Evolutionary conservation across 2,797 vertebrate genomes (phyloP).

Genomic region (Lagocephalus sceleratus): DNA sequence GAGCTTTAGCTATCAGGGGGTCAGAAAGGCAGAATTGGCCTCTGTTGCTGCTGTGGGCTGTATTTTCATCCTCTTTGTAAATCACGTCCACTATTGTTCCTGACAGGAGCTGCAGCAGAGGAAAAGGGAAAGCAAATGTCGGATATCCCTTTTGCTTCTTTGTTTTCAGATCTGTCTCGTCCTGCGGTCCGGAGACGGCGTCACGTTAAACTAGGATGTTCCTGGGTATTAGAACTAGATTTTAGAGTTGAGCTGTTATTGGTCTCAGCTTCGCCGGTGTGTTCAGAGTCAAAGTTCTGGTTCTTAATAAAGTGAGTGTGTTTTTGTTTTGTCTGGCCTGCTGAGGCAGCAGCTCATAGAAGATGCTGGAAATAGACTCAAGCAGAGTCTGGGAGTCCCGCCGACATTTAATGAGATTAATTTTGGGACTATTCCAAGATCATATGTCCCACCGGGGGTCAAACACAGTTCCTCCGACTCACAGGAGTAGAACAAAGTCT

Average conservation of each 20-base stretch:
- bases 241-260: neutral
- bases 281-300: neutral
- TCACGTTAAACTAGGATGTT: constrained; percentile 6
- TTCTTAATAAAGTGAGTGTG: neutral
- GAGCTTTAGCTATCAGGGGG: too few species aligned
- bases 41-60: too few species aligned
- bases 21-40: too few species aligned
- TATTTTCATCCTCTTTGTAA: too few species aligned
- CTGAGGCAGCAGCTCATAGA: constrained; percentile 19
- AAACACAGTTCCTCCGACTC: constrained; percentile 41
- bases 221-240: constrained; percentile 17
- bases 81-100: too few species aligned
- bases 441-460: constrained; percentile 50
- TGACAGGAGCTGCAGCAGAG: constrained; percentile 18
- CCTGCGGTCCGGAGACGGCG: constrained; percentile 16
- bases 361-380: constrained; percentile 29
- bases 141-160: constrained; percentile 33
- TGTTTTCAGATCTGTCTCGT: constrained; percentile 26
- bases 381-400: constrained; percentile 46
- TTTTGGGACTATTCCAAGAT: constrained; percentile 35
- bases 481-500: constrained; percentile 20
- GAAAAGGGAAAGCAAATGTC: constrained; percentile 28
- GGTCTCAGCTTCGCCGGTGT: neutral
- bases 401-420: constrained; percentile 21
- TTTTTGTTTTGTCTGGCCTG: constrained; percentile 4